These are phyloP conservation scores for Zaprionus ghesquierei DNA, from an alignment of 1,140 invertebrate species.

Conservation along the genomic window DNA sequence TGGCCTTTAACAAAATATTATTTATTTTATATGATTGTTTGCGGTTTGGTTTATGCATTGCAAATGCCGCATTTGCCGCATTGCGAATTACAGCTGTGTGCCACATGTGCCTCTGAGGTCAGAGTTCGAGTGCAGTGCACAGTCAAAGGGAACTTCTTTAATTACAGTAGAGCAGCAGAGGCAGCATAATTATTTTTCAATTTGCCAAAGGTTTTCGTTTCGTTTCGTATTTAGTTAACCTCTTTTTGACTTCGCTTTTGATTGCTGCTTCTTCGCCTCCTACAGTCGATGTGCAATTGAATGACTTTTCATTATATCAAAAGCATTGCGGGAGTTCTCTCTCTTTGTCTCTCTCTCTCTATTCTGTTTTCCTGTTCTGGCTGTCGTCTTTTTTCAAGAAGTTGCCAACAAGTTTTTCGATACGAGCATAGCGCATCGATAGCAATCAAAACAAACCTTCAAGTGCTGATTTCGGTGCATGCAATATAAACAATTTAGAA, in stretches of 20 bases:
- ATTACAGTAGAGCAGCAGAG: not conserved
- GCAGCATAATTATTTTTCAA: conserved; percentile 7
- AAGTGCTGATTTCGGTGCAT: conserved; percentile 76
- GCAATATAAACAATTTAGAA: conserved; percentile 73
- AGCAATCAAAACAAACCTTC: conserved; percentile 71
- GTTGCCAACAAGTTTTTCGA: conserved; percentile 41
- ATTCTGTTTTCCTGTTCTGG: not conserved
- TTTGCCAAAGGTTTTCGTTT: conserved; percentile 17
- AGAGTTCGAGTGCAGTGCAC: not conserved
- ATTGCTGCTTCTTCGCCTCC: conserved; percentile 1
- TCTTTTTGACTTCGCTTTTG: conserved; percentile 14
- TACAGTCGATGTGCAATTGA: conserved; percentile 53
- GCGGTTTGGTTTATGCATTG: conserved; percentile 20
- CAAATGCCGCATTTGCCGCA: conserved; percentile 6
- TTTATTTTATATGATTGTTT: conserved; percentile 29
- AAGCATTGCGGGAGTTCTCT: conserved; percentile 18
- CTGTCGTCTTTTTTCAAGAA: not conserved
- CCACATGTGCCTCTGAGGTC: not conserved
- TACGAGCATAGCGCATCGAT: conserved; percentile 63
- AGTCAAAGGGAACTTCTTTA: conserved; percentile 2
- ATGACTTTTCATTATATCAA: conserved; percentile 68
- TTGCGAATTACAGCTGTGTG: not conserved
- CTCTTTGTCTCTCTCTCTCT: not conserved
- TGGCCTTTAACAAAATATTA: conserved; percentile 15
- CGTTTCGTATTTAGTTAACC: not conserved